A percentile compares a stretch with the other conserved stretches of the same genome.
phyloP scores from a whole-genome alignment of 2,888 invertebrate species.

The Thereva unica region DNA sequence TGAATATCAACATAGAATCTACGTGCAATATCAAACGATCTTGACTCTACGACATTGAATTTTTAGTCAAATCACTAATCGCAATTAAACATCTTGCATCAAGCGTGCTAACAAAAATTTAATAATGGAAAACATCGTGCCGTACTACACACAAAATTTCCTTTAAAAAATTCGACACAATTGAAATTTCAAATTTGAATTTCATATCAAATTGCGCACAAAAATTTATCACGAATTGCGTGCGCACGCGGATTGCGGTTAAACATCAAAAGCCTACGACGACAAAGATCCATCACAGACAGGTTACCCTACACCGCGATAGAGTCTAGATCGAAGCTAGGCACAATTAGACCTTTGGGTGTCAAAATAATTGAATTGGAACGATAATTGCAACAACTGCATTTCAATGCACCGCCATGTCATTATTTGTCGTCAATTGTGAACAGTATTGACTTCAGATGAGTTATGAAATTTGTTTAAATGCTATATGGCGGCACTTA shows the following conservation, averaged over 20 bases:
- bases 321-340: background rate
- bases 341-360: conserved; percentile 16
- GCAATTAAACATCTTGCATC: no score
- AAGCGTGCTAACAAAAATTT: no score
- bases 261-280: conserved; percentile 20
- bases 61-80: no score
- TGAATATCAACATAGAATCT: no score
- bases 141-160: no score
- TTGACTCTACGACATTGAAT: no score
- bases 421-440: conserved; percentile 26
- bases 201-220: conserved; percentile 19
- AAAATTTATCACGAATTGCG: conserved; percentile 29
- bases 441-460: conserved; percentile 23
- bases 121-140: no score
- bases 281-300: background rate
- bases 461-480: conserved; percentile 34
- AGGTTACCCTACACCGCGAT: background rate
- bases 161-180: no score
- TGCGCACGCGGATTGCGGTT: conserved; percentile 15
- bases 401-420: conserved; percentile 23
- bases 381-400: conserved; percentile 24
- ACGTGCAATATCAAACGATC: no score
- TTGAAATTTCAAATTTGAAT: no score
- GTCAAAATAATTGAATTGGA: conserved; percentile 34
- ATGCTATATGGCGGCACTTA: background rate